These are phyloP conservation scores for Ailurus styani DNA, from an alignment of 2,113 vertebrate genomes.

Conservation along the genomic window DNA sequence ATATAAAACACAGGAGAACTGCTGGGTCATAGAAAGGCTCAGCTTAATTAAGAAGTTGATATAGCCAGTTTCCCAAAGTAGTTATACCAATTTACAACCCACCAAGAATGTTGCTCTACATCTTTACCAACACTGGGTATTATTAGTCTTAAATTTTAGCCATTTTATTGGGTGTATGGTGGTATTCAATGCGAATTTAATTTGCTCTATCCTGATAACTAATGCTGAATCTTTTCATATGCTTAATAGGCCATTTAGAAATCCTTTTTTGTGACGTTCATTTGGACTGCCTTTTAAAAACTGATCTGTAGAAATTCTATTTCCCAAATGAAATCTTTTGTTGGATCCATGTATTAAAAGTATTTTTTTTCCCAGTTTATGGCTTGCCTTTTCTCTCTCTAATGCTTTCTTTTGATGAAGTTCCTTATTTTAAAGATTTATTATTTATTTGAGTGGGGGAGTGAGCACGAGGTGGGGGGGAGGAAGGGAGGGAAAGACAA, in stretches of 20 bases:
- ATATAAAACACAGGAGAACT: not conserved
- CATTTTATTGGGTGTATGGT: not conserved
- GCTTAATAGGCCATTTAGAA: not conserved
- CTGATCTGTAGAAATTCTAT: not conserved
- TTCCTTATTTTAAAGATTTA: not conserved
- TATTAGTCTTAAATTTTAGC: not conserved
- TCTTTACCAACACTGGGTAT: not conserved
- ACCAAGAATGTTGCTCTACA: not conserved
- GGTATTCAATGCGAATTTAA: not conserved
- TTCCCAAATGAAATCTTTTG: not conserved
- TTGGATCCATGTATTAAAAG: not conserved
- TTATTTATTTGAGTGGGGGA: too few relatives aligned
- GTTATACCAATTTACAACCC: not conserved
- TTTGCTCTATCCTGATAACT: not conserved
- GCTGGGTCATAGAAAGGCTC: not conserved
- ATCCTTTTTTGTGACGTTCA: not conserved
- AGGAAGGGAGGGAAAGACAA: not conserved
- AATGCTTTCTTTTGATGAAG: not conserved
- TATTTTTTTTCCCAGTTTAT: not conserved
- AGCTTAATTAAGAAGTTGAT: not conserved
- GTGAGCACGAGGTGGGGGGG: too few relatives aligned
- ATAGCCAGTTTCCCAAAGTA: not conserved
- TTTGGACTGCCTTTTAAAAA: not conserved
- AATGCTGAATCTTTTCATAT: not conserved
- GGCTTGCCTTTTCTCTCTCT: not conserved